A percentile compares a stretch with the other conserved stretches of the same genome.
Conservation (phyloP, 92 coral and sea anemone genomes). For the Zoanthus solanderi region DNA sequence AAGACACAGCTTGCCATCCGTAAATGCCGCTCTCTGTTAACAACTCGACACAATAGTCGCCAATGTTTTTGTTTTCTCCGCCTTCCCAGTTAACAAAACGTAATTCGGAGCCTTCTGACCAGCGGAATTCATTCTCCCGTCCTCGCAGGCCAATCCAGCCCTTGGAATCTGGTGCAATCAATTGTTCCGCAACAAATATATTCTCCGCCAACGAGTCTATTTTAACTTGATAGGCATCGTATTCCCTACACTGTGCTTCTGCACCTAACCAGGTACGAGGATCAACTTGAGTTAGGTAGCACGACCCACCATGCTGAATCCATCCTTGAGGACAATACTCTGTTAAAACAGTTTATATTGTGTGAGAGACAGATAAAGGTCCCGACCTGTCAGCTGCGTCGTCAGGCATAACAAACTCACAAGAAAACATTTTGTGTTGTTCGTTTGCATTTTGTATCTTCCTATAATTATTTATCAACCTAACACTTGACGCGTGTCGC, state of each 20-base stretch:
- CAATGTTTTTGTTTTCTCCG: conserved; percentile 37
- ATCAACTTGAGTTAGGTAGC: conserved; percentile 14
- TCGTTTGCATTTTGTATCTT: too few species aligned
- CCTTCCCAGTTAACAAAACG: conserved; percentile 40
- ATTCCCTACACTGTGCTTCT: conserved; percentile 20
- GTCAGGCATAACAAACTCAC: too few species aligned
- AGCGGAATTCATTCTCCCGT: neutral
- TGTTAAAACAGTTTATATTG: neutral
- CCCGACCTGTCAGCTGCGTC: too few species aligned
- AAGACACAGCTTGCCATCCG: conserved; percentile 43
- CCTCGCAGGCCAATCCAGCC: conserved; percentile 42
- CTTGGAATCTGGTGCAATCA: conserved; percentile 31
- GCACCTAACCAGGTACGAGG: conserved; percentile 20
- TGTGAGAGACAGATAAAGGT: neutral
- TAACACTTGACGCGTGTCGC: too few species aligned
- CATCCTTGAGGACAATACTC: conserved; percentile 40
- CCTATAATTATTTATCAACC: too few species aligned
- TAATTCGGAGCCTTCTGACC: conserved; percentile 39
- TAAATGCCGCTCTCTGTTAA: conserved; percentile 16
- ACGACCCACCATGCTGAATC: conserved; percentile 40
- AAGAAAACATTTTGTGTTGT: too few species aligned
- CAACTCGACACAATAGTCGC: conserved; percentile 25
- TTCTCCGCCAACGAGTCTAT: conserved; percentile 21
- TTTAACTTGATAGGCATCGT: conserved; percentile 30
- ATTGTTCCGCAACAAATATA: neutral